Evolutionary conservation across 2,113 vertebrate species (phyloP), one percentile per base, ranked within the genome.

Genomic region (Trogon surrucura): DNA sequence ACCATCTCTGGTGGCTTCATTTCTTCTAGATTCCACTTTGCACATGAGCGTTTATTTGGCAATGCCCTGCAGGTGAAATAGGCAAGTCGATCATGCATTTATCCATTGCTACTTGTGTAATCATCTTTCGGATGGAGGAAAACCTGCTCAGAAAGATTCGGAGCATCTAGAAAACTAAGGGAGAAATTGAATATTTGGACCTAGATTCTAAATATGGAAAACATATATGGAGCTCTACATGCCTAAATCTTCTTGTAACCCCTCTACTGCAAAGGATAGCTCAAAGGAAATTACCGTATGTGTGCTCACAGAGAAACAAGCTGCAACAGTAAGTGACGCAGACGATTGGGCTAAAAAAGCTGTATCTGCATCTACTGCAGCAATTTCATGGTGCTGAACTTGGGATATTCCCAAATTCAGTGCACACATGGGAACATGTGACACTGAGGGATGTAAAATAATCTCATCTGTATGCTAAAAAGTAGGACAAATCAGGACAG

Each of bases 301-400:
- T 65, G 9, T 67, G 7, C 13, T 58, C 19, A 62, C 2, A 6
- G 41, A 56, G 17, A 21, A 89, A 66, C 3, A 5, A 34, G 2
- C 27, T 94, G 48, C 44, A 78, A 19, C 8, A 54, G 21, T 65
- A 54, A 29, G 16, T 66, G 36, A 32, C 44, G 29, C 9, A 65
- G 16, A 23, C 3, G 4, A 29, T 36, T 2, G 7, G 4, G 30
- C 2, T 1, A 19, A 38, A 15, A 29, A 38, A 56, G 16, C 27
- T 58, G 5, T 32, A 13, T 57, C 25, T 11, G 6, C 8, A 11
- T 65, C 11, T 77, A 6, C 27, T 51, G 34, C 17, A 56, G 44
- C n/a, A 58, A 34, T 61, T 71, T 16, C 5, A 5, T 53, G 36
- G 36, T 36, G 14, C 53, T 56, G 48, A 64, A 62, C 3, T 67